Evolutionary conservation across 2,888 invertebrate genomes (phyloP), one percentile per base, ranked within the genome.

Genomic region (Callyntrura guangdongensis): DNA sequence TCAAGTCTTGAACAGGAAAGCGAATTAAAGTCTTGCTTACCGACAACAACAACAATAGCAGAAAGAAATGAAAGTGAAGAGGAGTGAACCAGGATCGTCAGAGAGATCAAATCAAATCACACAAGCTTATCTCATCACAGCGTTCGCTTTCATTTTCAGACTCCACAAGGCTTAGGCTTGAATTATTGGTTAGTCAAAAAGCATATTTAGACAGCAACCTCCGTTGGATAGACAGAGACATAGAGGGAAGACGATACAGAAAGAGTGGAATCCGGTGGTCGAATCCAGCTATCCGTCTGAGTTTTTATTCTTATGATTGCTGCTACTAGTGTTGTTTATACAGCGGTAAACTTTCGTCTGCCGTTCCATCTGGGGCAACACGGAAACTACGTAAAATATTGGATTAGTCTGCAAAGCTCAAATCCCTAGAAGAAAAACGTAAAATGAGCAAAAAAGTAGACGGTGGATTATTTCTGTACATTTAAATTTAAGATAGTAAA

Each of bases 41-140:
- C 20, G 64, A 47, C 27, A 20, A 6, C 9, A 25, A 53, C 5
- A 49, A 36, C 45, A 36, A 22, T 59, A 22, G 25, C 77, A 17
- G 77, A 64, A 79, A 86, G 74, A 83, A 82, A 83, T 86, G 90
- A 86, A 90, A 86, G 90, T 90, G 82, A 83, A 87, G 84, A 77
- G 83, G 77, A 91, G 61, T 61, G 82, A 79, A 84, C 17, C 49
- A 56, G 87, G 87, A 91, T 91, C 91, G 87, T 67, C 79, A 69
- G 67, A 83, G 90, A 91, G 91, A 91, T 91, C 91, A 91, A 91
- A 91, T 91, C 91, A 91, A 91, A 91, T 91, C 87, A 91, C 91
- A 87, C 59, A 87, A 87, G 91, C 87, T 91, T 91, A 91, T 87
- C 91, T 91, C 91, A 79, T 91, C 87, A 67, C 91, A 83, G 74